Percentiles rank a stretch among this genome's conserved stretches.
phyloP scores from a whole-genome alignment of 2,797 vertebrate species.

The Eurystomus glaucurus region DNA sequence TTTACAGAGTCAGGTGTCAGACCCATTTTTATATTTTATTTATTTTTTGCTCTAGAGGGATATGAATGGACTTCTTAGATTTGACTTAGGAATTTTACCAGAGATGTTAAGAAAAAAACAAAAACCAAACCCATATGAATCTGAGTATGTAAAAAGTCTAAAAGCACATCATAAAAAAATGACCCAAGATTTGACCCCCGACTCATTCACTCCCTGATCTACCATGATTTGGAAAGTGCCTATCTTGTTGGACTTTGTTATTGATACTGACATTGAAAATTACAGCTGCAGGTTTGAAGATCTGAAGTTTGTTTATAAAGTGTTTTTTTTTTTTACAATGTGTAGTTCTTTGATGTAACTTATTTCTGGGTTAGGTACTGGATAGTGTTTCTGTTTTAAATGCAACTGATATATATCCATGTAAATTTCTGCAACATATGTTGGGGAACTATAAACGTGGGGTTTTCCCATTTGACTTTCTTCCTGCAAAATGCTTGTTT shows the following conservation, averaged over 20 bases:
- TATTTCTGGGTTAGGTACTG: neutral
- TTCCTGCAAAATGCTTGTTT: neutral
- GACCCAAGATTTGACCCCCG: neutral
- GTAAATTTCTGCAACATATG: neutral
- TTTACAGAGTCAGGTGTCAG: neutral
- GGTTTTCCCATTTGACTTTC: neutral
- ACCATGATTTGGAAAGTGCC: neutral
- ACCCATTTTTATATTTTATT: neutral
- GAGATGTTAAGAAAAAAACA: neutral
- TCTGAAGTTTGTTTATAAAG: neutral
- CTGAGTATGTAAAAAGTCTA: neutral
- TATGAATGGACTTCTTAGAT: neutral
- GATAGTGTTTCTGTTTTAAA: neutral
- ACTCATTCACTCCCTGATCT: neutral
- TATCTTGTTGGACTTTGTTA: neutral
- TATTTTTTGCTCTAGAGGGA: conserved; percentile 12
- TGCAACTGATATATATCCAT: neutral
- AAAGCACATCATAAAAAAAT: neutral
- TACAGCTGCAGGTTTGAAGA: neutral
- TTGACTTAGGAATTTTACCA: neutral
- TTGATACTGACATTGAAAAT: neutral
- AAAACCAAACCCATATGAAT: rapidly evolving
- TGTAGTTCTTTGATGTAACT: neutral
- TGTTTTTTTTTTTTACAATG: neutral
- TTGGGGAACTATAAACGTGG: neutral